Evolutionary conservation across 1,140 invertebrate genomes (phyloP), one percentile per base, ranked within the genome.

Genomic region (Drosophila saltans): DNA sequence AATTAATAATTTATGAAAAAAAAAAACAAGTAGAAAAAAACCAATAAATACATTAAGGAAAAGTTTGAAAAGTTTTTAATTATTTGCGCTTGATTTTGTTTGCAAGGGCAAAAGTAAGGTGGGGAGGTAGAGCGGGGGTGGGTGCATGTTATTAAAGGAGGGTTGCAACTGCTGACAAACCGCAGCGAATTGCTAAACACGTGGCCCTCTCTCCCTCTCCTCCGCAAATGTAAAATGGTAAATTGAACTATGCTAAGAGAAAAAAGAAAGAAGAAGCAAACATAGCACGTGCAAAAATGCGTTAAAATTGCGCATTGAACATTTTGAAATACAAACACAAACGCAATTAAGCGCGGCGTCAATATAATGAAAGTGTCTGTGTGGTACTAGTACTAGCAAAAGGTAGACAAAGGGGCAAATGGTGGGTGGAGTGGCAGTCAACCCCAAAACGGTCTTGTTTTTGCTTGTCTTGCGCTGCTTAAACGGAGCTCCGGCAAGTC

Each of bases 331-430:
- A 70, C 83, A 86, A 83, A 86, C 83, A 88, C 83, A 86, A 88
- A 88, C 80, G 83, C 83, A 88, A 88, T 88, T 88, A 88, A 88
- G 83, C 83, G 78, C 80, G 73, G 80, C 80, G 77, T 80, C 84
- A 83, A 82, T 83, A 74, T 78, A 79, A 78, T 73, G 76, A 79
- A 78, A 78, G 69, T 79, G 75, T 72, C 65, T 68, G 75, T 5
- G 3, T 7, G 33, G 33, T 36, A 36, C 33, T 6, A 36, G 28
- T 7, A 36, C 6, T 7, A 24, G 0, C 2, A 30, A 30, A 16
- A 36, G 63, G 16, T 36, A 10, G 56, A 4, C 5, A 5, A n/a
- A 16, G 10, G 28, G 43, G 33, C 33, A 36, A 36, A 30, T 30
- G 28, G 28, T 30, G 16, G 24, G 6, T 56, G 16, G 3, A 62